phyloP scores from a whole-genome alignment of 1,140 invertebrate genomes.

The Brevipalpus yothersi region DNA sequence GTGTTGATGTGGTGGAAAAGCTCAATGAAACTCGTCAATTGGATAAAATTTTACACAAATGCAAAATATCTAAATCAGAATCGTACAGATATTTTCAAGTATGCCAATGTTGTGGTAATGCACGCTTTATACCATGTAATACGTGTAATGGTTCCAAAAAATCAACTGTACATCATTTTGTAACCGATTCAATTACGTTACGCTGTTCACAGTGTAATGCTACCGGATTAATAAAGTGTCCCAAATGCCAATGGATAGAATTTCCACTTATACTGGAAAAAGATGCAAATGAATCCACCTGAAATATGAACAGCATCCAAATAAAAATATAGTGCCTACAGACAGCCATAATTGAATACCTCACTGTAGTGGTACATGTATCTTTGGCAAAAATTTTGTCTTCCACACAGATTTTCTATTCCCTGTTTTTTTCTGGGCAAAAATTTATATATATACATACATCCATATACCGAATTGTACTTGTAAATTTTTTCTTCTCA shows the following conservation, averaged over 20 bases:
- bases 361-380: too few species aligned
- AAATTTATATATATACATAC: too few species aligned
- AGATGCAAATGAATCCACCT: too few species aligned
- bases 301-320: too few species aligned
- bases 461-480: too few species aligned
- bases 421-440: too few species aligned
- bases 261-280: too few species aligned
- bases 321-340: too few species aligned
- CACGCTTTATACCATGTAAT: conserved; percentile 3
- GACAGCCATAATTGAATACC: too few species aligned
- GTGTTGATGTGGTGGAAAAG: conserved; percentile 1
- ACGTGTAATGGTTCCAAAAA: conserved; percentile 7
- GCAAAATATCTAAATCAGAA: neutral
- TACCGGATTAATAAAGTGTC: conserved; percentile 5
- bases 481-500: too few species aligned
- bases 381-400: too few species aligned
- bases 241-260: neutral
- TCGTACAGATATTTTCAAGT: neutral
- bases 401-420: too few species aligned
- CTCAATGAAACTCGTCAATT: conserved; percentile 5
- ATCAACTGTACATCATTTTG: conserved; percentile 5
- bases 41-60: neutral
- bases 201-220: conserved; percentile 3
- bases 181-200: neutral
- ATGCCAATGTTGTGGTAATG: conserved; percentile 3